phyloP scores from a whole-genome alignment of 2,113 vertebrate species.

The Apus apus region DNA sequence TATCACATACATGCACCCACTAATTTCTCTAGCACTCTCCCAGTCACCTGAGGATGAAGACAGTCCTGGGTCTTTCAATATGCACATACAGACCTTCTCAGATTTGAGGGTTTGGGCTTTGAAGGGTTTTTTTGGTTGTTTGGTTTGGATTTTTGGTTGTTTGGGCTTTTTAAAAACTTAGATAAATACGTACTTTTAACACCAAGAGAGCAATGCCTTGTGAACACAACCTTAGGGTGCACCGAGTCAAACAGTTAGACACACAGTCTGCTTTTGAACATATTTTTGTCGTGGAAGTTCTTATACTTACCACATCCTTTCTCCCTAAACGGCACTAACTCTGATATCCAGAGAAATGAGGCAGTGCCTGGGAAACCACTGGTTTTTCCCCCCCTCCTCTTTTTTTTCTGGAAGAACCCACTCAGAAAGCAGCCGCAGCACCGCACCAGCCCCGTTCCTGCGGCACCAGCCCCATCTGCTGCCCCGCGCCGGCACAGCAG shows the following conservation, averaged over 20 bases:
- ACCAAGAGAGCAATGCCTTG: background rate
- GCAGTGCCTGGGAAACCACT: too few relatives aligned
- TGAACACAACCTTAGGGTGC: background rate
- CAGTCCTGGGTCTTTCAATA: background rate
- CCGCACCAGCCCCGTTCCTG: background rate
- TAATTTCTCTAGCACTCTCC: background rate
- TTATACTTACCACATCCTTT: background rate
- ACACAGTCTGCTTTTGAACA: background rate
- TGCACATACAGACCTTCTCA: background rate
- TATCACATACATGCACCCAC: accelerated
- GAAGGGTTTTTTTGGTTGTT: background rate
- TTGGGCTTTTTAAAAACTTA: background rate
- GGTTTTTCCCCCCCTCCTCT: too few relatives aligned
- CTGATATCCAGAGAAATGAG: accelerated
- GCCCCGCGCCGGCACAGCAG: background rate
- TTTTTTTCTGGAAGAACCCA: too few relatives aligned
- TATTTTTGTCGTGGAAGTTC: background rate
- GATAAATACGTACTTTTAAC: background rate
- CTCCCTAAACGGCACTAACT: background rate
- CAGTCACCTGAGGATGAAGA: background rate
- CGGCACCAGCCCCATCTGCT: slow-evolving; percentile 64
- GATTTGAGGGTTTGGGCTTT: background rate
- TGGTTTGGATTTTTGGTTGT: background rate
- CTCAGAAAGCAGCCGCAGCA: too few relatives aligned
- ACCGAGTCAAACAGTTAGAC: background rate